Percentiles rank a stretch among this genome's conserved stretches.
Evolutionary conservation across 2,797 vertebrate genomes (phyloP).

Genomic region (Xiphorhynchus erythropygius): DNA sequence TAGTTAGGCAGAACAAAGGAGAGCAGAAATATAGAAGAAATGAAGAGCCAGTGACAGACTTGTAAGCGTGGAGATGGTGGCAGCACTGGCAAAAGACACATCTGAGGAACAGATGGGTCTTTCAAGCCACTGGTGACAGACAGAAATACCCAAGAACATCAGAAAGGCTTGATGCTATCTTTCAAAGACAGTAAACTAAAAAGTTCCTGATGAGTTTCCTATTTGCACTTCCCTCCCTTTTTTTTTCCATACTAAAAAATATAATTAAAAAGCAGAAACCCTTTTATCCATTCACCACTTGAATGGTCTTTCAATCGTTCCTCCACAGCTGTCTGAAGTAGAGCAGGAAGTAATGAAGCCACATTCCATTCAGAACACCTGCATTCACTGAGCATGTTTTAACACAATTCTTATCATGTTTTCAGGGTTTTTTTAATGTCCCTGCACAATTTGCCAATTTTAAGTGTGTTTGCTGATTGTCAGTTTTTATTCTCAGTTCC

Average conservation of each 20-base stretch:
- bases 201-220: neutral
- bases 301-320: neutral
- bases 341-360: neutral
- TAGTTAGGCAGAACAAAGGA: neutral
- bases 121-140: neutral
- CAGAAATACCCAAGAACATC: neutral
- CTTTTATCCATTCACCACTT: neutral
- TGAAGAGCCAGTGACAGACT: neutral
- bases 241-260: neutral
- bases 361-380: neutral
- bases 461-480: neutral
- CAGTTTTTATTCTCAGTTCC: neutral
- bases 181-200: neutral
- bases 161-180: neutral
- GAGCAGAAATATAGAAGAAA: neutral
- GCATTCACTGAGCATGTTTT: neutral
- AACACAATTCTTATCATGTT: neutral
- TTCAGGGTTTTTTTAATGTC: neutral
- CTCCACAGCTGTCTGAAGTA: neutral
- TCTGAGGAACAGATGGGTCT: neutral
- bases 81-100: neutral
- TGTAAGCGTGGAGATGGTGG: neutral
- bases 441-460: neutral
- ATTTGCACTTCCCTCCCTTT: neutral
- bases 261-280: neutral